Percentiles rank a stretch among this genome's conserved stretches.
Conservation (phyloP, 2,797 vertebrate species). For the Sciurus carolinensis region DNA sequence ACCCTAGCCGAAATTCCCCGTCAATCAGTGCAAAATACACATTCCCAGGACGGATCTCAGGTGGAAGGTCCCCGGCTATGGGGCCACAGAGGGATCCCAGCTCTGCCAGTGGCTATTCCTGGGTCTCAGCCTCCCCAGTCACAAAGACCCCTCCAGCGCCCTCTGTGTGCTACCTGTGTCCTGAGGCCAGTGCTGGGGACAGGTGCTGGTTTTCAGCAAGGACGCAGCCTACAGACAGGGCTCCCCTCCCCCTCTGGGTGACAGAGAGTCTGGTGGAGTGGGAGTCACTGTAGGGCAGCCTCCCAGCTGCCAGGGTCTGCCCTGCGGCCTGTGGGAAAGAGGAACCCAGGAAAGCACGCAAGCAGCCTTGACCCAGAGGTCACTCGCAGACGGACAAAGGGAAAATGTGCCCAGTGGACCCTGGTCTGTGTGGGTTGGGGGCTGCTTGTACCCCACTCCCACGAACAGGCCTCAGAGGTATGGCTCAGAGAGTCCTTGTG, state of each 20-base stretch:
- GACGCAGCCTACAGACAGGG: fast-evolving
- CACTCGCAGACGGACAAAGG: fast-evolving
- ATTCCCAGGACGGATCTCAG: not conserved
- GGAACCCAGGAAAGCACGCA: not conserved
- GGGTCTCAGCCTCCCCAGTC: too few relatives aligned
- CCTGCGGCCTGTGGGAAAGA: not conserved
- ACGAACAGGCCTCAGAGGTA: fast-evolving
- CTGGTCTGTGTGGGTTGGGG: fast-evolving
- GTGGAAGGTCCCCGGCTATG: not conserved
- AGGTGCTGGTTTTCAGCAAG: not conserved
- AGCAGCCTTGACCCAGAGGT: fast-evolving
- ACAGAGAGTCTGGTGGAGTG: fast-evolving
- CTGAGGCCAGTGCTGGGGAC: fast-evolving
- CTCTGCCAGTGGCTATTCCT: fast-evolving
- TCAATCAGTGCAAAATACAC: fast-evolving
- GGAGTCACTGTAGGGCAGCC: not conserved
- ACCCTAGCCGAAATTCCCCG: not conserved
- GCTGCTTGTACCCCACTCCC: fast-evolving
- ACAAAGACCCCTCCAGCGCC: not conserved
- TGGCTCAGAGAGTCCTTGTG: not conserved
- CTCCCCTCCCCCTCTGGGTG: fast-evolving
- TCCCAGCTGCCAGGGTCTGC: fast-evolving
- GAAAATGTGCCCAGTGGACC: fast-evolving
- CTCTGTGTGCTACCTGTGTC: not conserved
- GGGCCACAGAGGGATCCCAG: fast-evolving